Base-by-base conservation (phyloP, 1,140 invertebrate species). In the Wasmannia auropunctata region DNA sequence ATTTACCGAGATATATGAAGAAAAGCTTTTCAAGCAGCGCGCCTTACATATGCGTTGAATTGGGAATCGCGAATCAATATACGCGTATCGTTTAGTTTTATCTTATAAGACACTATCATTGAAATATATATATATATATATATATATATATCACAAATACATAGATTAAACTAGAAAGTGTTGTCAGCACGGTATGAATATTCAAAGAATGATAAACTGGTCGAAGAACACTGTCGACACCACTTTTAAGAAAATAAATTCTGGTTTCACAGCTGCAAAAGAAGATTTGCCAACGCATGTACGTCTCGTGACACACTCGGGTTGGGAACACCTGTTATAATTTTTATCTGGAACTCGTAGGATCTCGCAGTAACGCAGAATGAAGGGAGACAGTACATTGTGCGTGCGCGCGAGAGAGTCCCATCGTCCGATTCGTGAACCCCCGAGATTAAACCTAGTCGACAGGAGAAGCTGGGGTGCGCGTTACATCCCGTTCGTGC, bases 361-460 rank as follows among this genome's bases (percentile, higher is more conserved):
- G n/a, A 70, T 40, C n/a, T n/a, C 79, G 54, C 40, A 46, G 37
- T 37, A 43, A 58, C 51, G 16, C 37, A 19, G 79, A n/a, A 46
- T 74, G 43, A 83, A 83, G 79, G 22, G 34, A 31, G 67, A 54
- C 34, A 19, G 37, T 72, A 22, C 65, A 72, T 58, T 60, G 79
- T 34, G 37, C 51, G 79, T 34, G 37, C 51, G n/a, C 79, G 37
- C 25, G 19, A 65, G 43, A 28, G 49, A 70, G 25, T 70, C 65
- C 34, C 63, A 34, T 70, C 65, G 65, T 40, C 67, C 69, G 51
- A 83, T 83, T 81, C 79, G 79, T 60, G 79, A 72, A 72, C 79
- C 65, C n/a, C 72, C 31, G 70, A 89, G 84, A 90, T 90, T 58
- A 70, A 90, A 80, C 62, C 79, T 40, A 70, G 43, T 25, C 84